Evolutionary conservation across 2,888 invertebrate species (phyloP).

Genomic region (Polyommatus iphigenia): DNA sequence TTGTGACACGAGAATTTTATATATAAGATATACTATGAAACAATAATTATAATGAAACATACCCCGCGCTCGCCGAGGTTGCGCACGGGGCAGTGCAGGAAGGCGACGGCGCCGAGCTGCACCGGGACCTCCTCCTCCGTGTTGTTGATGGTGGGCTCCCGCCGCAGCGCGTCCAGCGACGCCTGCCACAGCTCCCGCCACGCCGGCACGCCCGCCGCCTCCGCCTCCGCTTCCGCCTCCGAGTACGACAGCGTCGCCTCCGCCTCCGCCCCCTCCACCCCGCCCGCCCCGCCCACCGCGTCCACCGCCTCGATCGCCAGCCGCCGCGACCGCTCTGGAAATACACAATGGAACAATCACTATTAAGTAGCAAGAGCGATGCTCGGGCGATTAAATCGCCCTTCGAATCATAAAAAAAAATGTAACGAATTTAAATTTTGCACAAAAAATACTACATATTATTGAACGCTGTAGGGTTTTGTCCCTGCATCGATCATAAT

Average conservation of each 20-base stretch:
- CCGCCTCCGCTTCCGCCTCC: constrained; percentile 48
- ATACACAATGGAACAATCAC: no score
- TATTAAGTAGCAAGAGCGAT: no score
- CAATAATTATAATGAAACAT: no score
- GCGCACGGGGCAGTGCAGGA: constrained; percentile 89
- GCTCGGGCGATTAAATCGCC: no score
- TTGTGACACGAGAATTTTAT: no score
- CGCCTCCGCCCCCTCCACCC: constrained; percentile 48
- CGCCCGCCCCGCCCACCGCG: constrained; percentile 45
- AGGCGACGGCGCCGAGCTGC: constrained; percentile 88
- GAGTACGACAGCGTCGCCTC: constrained; percentile 40
- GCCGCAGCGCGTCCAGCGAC: constrained; percentile 65
- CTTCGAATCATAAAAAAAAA: no score
- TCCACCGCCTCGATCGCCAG: constrained; percentile 41
- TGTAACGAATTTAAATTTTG: no score
- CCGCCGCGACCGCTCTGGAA: constrained; percentile 38
- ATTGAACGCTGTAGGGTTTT: no score
- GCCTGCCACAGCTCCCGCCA: constrained; percentile 84
- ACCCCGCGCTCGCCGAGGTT: constrained; percentile 87
- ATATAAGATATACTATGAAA: no score
- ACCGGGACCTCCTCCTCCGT: constrained; percentile 88
- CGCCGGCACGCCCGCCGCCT: constrained; percentile 67
- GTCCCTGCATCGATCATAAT: no score
- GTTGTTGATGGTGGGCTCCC: constrained; percentile 83
- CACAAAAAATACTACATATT: no score